Percentiles rank a stretch among this genome's conserved stretches.
Conservation (phyloP, 2,113 vertebrate genomes). For the Gadus chalcogrammus region DNA sequence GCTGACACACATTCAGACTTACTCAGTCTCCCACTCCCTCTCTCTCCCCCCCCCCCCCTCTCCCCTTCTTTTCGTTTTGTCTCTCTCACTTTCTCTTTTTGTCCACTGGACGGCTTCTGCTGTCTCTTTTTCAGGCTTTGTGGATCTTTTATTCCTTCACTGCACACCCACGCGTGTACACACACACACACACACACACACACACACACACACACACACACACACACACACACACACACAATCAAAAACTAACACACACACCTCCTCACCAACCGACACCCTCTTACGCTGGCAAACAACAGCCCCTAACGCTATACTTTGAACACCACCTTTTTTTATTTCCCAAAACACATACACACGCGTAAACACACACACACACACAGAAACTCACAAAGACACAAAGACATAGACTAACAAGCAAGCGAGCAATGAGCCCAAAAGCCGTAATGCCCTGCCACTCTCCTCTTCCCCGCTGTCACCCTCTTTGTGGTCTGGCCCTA, state of each 20-base stretch:
- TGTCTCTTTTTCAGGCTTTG: slow-evolving; percentile 22
- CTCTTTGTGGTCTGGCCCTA: slow-evolving; percentile 18
- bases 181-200: background rate
- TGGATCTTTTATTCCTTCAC: slow-evolving; percentile 5
- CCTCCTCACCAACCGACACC: too few relatives aligned
- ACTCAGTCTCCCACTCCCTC: background rate
- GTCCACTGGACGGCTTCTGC: slow-evolving; percentile 25
- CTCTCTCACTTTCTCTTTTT: slow-evolving; percentile 11
- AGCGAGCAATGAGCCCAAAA: slow-evolving; percentile 7
- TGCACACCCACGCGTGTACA: too few relatives aligned
- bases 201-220: background rate
- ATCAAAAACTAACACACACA: too few relatives aligned
- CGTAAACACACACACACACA: too few relatives aligned
- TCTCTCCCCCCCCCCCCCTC: background rate
- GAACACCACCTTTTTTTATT: too few relatives aligned
- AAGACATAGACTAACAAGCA: slow-evolving; percentile 1
- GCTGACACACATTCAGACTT: background rate
- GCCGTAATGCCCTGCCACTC: slow-evolving; percentile 25
- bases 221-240: background rate
- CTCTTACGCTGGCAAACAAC: too few relatives aligned
- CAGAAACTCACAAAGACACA: too few relatives aligned
- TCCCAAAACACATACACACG: too few relatives aligned
- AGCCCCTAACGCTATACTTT: too few relatives aligned
- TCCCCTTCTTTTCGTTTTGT: background rate
- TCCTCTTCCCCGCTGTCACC: slow-evolving; percentile 21